Evolutionary conservation across 37 sponge, comb jelly and placozoan genomes (phyloP).

Genomic region (Aphrocallistes beatrix): DNA sequence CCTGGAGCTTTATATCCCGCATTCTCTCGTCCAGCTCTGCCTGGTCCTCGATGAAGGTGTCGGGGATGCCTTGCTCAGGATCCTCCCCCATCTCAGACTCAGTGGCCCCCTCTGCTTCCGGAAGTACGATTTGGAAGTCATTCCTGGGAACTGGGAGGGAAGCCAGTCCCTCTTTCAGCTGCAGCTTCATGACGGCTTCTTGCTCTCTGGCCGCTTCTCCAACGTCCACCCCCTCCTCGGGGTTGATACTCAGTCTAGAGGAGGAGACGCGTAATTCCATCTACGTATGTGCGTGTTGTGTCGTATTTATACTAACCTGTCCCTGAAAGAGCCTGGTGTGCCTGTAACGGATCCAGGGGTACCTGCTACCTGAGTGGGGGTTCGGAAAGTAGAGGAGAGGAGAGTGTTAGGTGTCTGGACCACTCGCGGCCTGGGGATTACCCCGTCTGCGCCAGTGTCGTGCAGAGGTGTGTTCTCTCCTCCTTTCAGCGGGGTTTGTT

Average conservation of each 20-base stretch:
- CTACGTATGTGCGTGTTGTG: background rate
- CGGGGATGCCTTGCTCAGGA: conserved; percentile 10
- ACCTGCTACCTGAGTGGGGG: conserved; percentile 24
- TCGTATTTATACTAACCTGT: background rate
- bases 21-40: conserved; percentile 50
- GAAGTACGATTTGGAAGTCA: conserved; percentile 92
- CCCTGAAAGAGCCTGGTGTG: conserved; percentile 21
- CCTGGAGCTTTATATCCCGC: background rate
- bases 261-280: background rate
- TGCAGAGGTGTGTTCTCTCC: conserved; percentile 64
- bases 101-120: too few relatives aligned
- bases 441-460: conserved; percentile 65
- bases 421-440: conserved; percentile 54
- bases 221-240: background rate
- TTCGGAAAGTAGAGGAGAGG: conserved; percentile 67
- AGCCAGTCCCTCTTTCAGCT: conserved; percentile 49
- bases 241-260: conserved; percentile 13
- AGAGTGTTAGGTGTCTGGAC: conserved; percentile 73
- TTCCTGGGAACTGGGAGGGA: conserved; percentile 81
- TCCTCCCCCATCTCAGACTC: conserved; percentile 25
- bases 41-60: conserved; percentile 44
- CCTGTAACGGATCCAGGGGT: conserved; percentile 22
- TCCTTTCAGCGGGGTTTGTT: conserved; percentile 79
- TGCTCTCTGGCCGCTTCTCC: background rate
- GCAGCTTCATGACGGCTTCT: background rate